phyloP scores from a whole-genome alignment of 2,888 invertebrate genomes.

The Pheosia gnoma region DNA sequence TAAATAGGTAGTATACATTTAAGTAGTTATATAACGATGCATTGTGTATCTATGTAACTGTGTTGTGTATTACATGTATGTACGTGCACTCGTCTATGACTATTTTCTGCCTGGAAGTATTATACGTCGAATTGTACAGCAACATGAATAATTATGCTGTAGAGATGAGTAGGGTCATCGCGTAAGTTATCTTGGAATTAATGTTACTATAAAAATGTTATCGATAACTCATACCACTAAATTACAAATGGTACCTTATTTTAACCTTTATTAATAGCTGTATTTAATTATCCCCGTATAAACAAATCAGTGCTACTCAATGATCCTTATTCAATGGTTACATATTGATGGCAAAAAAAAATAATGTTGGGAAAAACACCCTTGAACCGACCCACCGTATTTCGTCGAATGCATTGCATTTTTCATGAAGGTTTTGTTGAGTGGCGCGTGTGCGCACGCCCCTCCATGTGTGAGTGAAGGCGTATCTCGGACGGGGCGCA shows the following conservation, averaged over 20 bases:
- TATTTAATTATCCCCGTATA: too few relatives aligned
- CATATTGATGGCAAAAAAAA: slow-evolving; percentile 11
- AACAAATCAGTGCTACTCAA: too few relatives aligned
- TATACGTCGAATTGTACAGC: neutral
- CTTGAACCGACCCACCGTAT: slow-evolving; percentile 47
- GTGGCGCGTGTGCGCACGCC: slow-evolving; percentile 35
- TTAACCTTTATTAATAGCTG: too few relatives aligned
- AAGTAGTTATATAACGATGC: neutral
- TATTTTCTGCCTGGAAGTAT: neutral
- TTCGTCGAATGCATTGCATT: slow-evolving; percentile 63
- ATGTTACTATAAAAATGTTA: too few relatives aligned
- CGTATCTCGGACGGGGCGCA: slow-evolving; percentile 64
- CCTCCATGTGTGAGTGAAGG: slow-evolving; percentile 61
- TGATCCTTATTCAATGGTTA: neutral
- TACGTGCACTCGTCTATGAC: neutral
- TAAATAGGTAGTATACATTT: neutral
- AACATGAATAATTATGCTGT: neutral
- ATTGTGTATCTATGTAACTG: neutral
- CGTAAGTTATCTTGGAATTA: neutral
- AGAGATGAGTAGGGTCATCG: neutral
- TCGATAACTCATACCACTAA: too few relatives aligned
- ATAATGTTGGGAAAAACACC: slow-evolving; percentile 12
- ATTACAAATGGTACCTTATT: too few relatives aligned
- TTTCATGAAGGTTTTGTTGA: slow-evolving; percentile 69
- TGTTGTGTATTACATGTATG: neutral